These are phyloP conservation scores for Donacobius atricapilla DNA, from an alignment of 2,113 vertebrate genomes.

Conservation along the genomic window DNA sequence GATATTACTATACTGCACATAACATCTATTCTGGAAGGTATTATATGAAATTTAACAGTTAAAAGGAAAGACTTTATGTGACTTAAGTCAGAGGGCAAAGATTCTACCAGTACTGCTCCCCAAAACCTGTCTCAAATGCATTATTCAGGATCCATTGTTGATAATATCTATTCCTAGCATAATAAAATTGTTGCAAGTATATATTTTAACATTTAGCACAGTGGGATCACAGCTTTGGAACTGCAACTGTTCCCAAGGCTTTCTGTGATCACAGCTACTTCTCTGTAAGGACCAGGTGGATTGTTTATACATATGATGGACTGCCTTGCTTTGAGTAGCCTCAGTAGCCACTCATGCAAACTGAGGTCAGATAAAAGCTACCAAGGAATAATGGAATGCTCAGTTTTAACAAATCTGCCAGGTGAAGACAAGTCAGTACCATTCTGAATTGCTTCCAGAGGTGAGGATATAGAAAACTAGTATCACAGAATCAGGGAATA, in stretches of 20 bases:
- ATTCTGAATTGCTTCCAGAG: background rate
- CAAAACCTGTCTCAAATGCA: background rate
- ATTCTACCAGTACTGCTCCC: background rate
- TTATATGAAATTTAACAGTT: background rate
- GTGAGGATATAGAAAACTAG: background rate
- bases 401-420: background rate
- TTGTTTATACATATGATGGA: background rate
- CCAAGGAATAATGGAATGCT: background rate
- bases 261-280: background rate
- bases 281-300: background rate
- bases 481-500: background rate
- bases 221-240: background rate
- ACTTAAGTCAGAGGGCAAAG: background rate
- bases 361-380: background rate
- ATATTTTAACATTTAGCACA: background rate
- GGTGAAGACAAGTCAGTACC: background rate
- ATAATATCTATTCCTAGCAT: background rate
- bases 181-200: background rate
- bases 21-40: background rate
- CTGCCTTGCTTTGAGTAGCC: background rate
- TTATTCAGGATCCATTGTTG: background rate
- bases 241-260: background rate
- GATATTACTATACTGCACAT: background rate
- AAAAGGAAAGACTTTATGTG: background rate
- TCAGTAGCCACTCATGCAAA: background rate